Evolutionary conservation across 2,888 invertebrate species (phyloP), one percentile per base, ranked within the genome.

Genomic region (Dexiosoma caninum): DNA sequence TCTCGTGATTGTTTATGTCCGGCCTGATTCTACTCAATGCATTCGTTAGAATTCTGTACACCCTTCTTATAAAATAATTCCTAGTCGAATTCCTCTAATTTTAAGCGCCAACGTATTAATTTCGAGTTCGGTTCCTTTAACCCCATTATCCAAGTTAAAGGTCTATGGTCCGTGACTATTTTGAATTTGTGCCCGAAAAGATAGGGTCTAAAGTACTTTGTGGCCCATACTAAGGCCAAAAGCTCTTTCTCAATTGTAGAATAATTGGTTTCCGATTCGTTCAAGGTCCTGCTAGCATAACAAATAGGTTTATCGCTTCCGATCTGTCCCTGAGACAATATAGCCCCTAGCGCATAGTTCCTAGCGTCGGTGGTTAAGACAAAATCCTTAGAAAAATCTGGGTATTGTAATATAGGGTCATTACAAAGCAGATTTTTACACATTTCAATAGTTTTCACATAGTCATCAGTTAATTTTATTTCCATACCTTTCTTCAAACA

Each of bases 151-250:
- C 87, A 88, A 10, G 81, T 84, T 2, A 88, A 78, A 0, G 87
- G 86, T 67, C 83, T 84, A 75, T 88, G 86, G 71, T 88, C 88
- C 0, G 87, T 88, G 1, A 85, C 76, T n/a, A 88, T 83, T 23
- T 67, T 83, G 62, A 87, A 87, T 51, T 80, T 84, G 49, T 76
- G 72, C 2, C 86, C 87, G 70, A 84, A 86, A 5, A 87, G 27
- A 14, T 40, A 40, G 5, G 40, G n/a, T 14, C 40, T 14, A 14
- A 40, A 40, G 14, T 40, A 40, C 6, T 27, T 27, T 27, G 27
- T 27, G 6, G 27, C 27, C 27, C 27, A 27, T 27, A 27, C 27
- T 27, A 40, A 85, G 0, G 85, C 86, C 2, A 85, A 35, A 0
- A 86, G 55, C 79, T 87, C 85, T 60, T 84, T 85, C 62, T 86